Conservation (phyloP, 2,113 vertebrate genomes). For the Arvicanthis niloticus region DNA sequence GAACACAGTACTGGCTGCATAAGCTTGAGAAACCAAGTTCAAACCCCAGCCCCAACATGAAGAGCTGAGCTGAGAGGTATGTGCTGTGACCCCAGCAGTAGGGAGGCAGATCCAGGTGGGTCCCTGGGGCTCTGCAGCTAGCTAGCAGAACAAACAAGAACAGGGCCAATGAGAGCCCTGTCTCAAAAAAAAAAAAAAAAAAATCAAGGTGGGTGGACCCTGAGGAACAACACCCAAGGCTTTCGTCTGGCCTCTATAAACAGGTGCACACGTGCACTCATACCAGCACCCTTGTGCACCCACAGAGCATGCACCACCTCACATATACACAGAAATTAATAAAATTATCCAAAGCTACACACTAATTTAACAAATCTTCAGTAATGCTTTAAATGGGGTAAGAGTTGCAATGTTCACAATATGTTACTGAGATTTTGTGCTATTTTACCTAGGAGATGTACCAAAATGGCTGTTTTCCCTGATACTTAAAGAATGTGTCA, state of each 20-base stretch:
- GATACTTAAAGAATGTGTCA: slow-evolving; percentile 8
- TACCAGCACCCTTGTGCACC: background rate
- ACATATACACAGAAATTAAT: background rate
- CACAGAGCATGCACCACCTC: no score
- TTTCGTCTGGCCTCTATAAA: background rate
- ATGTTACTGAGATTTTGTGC: slow-evolving; percentile 44
- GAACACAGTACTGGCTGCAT: background rate
- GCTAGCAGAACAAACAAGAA: background rate
- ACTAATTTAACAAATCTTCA: slow-evolving; percentile 7
- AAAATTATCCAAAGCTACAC: background rate
- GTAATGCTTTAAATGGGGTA: slow-evolving; percentile 21
- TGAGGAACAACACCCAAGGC: background rate
- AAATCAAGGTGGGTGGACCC: background rate
- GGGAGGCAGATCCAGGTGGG: background rate
- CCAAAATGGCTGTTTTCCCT: background rate
- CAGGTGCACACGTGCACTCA: background rate
- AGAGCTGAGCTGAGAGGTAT: background rate
- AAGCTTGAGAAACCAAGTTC: background rate
- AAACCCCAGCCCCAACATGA: background rate
- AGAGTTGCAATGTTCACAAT: background rate
- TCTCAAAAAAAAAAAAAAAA: no score
- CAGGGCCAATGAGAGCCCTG: background rate
- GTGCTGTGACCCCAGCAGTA: background rate
- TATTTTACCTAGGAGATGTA: slow-evolving; percentile 27
- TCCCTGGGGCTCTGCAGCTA: background rate